Base-by-base conservation (phyloP, 2,888 invertebrate species). In the Liodrosophila aerea region DNA sequence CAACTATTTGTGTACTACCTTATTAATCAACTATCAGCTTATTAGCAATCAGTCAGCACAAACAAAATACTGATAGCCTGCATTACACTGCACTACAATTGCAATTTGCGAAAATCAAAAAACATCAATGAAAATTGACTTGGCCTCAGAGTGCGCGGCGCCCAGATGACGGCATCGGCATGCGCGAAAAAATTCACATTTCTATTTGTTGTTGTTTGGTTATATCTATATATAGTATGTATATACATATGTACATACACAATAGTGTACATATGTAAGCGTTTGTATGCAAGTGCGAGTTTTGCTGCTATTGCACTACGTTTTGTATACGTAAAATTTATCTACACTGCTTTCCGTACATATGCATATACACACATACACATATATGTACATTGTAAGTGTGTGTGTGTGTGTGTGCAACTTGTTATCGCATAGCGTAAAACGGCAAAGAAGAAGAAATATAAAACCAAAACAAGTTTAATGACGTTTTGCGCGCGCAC, bases 381-480 rank as follows among this genome's bases (percentile, higher is more conserved):
- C 49, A 7, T 40, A 15, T 40, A n/a, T 22, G 7, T 31, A 8
- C 12, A 5, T 27, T 43, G 8, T 46, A 13, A 15, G 29, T 57
- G 30, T 36, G 12, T 36, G 11, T 53, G 51, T 65, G 36, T 67
- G 44, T 64, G 62, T 68, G 69, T 84, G 82, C 82, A 76, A 81
- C 85, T 85, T 83, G 86, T 84, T 82, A 84, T 74, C 81, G 84
- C 86, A 85, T 80, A 76, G 73, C 84, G 67, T 83, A 73, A 73
- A 83, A 69, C 61, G 58, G 61, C 56, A 59, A 69, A 66, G 58
- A 69, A 65, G 57, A 60, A 63, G 64, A 76, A 83, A 53, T 70
- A 64, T 70, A 75, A 22, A 74, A 83, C 67, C 75, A 86, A 87
- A 87, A 87, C 87, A 77, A 82, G 86, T 87, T 86, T 86, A 82